These are phyloP conservation scores for Podabrus alpinus DNA, from an alignment of 2,888 invertebrate genomes.

Conservation along the genomic window DNA sequence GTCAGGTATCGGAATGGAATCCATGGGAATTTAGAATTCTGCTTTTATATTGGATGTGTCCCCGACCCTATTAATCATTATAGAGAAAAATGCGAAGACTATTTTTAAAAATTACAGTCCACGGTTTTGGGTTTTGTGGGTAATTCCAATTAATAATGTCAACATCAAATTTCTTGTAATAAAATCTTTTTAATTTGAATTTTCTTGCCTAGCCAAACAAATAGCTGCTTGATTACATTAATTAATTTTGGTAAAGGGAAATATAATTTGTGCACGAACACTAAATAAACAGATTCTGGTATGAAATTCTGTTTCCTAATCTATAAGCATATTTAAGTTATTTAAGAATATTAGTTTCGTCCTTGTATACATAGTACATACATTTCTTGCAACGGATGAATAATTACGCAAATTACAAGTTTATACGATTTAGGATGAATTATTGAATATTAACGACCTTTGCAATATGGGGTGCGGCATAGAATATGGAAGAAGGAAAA, in stretches of 20 bases:
- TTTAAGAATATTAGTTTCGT: not conserved
- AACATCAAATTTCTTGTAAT: too few relatives aligned
- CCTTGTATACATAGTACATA: not conserved
- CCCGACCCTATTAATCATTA: not conserved
- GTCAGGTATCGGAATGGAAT: not conserved
- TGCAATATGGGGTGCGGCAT: not conserved
- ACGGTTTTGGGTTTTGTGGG: not conserved
- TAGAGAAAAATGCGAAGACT: not conserved
- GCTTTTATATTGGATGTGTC: not conserved
- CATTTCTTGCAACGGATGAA: not conserved
- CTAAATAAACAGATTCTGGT: not conserved
- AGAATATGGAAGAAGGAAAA: not conserved
- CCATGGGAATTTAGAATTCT: not conserved
- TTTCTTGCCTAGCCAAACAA: not conserved
- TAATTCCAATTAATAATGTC: not conserved
- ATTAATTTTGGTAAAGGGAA: not conserved
- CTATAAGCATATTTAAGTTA: not conserved
- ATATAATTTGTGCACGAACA: not conserved
- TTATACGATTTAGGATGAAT: not conserved
- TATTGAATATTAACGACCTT: not conserved
- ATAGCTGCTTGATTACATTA: not conserved
- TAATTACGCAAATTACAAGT: not conserved
- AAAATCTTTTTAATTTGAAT: not conserved
- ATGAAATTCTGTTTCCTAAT: not conserved
- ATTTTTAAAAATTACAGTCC: not conserved